Base-by-base conservation (phyloP, 1,140 invertebrate genomes). In the Ladona fulva region DNA sequence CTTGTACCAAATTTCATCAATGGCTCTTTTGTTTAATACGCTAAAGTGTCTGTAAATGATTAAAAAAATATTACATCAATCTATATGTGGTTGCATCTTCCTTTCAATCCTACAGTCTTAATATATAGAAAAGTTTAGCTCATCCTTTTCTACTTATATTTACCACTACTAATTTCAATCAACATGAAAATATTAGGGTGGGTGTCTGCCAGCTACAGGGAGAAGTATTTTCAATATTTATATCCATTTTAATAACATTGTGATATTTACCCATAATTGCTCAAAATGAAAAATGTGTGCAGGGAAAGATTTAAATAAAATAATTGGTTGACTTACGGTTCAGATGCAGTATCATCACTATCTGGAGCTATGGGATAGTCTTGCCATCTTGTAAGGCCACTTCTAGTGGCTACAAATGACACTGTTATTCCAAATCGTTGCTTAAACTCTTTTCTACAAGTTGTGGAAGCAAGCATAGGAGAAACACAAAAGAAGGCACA, bases 1-100 rank as follows among this genome's bases (percentile, higher is more conserved):
- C 80, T 92, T 91, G 84, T 99, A 99, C 94, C 95, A 98, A 10
- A 95, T 88, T 84, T 97, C 95, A 83, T 98, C 95, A 73, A 95
- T 96, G 0, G 96, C 92, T 76, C 89, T 86, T 8, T 91, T 92
- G 84, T 94, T 90, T 74, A 89, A 85, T 74, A 86, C 82, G 77
- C 86, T 84, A 80, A 89, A 89, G 78, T 86, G 84, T 52, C 88
- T 89, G 80, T 19, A 84, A 82, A 78, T 76, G n/a, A 78, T 24
- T 79, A 25, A 77, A 42, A n/a, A 76, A 76, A 5, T 24, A 25
- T n/a, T 19, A 24, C 19, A n/a, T 12, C 12, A 66, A 12, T 14
- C 52, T 66, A 12, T 1, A 37, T 37, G 29, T 5, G 29, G 29
- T 37, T n/a, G 29, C 1, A 8, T 5, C 3, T 37, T 37, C 1